Percentiles rank a stretch among this genome's conserved stretches.
These are phyloP conservation scores for Phalera bucephala DNA, from an alignment of 2,888 invertebrate genomes.

Conservation along the genomic window DNA sequence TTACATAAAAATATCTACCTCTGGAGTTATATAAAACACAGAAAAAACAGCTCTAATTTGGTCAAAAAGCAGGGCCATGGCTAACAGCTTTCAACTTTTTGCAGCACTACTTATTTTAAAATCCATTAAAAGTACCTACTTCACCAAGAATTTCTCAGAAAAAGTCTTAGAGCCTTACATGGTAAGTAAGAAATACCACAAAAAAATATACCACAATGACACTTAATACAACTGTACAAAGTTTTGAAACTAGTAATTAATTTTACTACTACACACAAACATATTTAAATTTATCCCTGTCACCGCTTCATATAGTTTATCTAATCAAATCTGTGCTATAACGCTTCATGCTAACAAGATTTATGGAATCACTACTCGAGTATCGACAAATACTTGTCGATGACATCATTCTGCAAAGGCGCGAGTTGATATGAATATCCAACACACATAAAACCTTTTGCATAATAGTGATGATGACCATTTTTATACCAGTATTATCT, in stretches of 20 bases:
- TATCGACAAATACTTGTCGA: constrained; percentile 13
- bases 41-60: too few relatives aligned
- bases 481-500: constrained; percentile 3
- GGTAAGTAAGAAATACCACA: neutral
- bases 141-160: neutral
- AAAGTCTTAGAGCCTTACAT: too few relatives aligned
- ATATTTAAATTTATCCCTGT: constrained; percentile 11
- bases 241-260: neutral
- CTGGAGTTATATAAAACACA: too few relatives aligned
- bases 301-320: constrained; percentile 17
- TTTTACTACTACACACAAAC: neutral
- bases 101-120: too few relatives aligned
- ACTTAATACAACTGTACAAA: neutral
- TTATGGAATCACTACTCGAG: constrained; percentile 19
- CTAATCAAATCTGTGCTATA: constrained; percentile 19
- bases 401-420: constrained; percentile 8
- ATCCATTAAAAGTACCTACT: neutral
- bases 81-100: neutral
- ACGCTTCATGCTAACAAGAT: constrained; percentile 8
- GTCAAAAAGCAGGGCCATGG: neutral
- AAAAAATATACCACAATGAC: neutral
- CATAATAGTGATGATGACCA: neutral
- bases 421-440: constrained; percentile 3
- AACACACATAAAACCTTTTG: neutral
- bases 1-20: too few relatives aligned